These are phyloP conservation scores for Myiozetetes cayanensis DNA, from an alignment of 2,113 vertebrate species.

Conservation along the genomic window DNA sequence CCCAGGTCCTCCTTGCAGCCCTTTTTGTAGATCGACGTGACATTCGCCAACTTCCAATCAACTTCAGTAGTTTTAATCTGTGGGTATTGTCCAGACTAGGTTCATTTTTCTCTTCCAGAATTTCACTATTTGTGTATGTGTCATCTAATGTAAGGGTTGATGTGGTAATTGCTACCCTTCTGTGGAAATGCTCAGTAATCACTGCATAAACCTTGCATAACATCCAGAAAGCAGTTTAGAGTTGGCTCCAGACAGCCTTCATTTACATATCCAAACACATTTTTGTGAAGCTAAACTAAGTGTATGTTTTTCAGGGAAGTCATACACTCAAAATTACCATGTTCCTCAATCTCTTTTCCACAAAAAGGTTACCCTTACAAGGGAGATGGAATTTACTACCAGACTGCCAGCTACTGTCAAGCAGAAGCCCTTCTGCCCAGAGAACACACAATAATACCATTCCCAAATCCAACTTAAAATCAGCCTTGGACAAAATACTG, in stretches of 20 bases:
- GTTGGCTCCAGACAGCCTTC: neutral
- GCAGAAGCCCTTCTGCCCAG: neutral
- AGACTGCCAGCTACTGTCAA: neutral
- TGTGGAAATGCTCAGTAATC: neutral
- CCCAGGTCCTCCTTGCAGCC: too few species aligned
- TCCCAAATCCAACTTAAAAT: neutral
- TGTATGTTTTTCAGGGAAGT: neutral
- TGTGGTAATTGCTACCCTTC: neutral
- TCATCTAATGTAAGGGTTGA: conserved; percentile 1
- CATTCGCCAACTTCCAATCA: too few species aligned
- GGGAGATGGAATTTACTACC: neutral
- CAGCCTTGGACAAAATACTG: neutral
- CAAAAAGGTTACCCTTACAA: neutral
- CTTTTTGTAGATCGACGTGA: too few species aligned
- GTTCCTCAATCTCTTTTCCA: neutral
- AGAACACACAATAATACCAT: neutral
- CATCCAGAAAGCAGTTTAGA: neutral
- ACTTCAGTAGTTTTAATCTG: neutral
- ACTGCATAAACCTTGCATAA: neutral
- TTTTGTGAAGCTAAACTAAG: neutral
- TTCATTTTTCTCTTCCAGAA: conserved; percentile 26
- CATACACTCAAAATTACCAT: neutral
- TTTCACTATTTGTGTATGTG: neutral
- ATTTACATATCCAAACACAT: neutral
- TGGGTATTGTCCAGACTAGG: neutral